phyloP scores from a whole-genome alignment of 2,797 vertebrate genomes.

The Phrynocephalus vlangalii region DNA sequence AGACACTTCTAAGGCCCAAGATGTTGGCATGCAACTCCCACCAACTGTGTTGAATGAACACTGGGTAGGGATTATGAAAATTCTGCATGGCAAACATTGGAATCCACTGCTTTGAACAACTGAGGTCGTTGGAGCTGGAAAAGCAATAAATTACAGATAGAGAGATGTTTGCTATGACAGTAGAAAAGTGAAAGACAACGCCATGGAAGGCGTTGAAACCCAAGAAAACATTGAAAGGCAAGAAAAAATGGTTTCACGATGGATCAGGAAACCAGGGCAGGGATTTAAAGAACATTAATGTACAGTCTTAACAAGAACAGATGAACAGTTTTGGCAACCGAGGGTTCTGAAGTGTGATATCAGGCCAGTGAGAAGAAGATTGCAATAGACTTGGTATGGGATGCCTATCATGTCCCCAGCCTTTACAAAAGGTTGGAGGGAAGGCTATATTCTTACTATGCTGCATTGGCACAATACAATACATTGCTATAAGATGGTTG shows the following conservation, averaged over 20 bases:
- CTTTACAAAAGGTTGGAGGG: not conserved
- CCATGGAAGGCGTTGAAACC: not conserved
- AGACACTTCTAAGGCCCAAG: not conserved
- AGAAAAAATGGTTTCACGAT: not conserved
- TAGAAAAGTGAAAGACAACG: not conserved
- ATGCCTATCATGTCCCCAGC: not conserved
- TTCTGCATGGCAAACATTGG: not conserved
- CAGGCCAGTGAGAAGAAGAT: not conserved
- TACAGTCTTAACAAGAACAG: not conserved
- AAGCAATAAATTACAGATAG: not conserved
- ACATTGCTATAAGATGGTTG: too few species aligned
- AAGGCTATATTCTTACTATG: not conserved
- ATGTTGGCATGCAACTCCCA: not conserved
- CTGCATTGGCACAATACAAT: too few species aligned
- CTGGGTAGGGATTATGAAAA: not conserved
- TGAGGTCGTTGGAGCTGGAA: not conserved
- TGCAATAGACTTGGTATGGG: too few species aligned
- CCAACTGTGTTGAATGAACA: not conserved
- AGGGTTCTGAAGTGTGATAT: not conserved
- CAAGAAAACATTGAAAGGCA: not conserved
- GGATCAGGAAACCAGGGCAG: not conserved
- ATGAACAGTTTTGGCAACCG: not conserved
- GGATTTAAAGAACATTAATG: not conserved
- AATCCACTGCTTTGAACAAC: not conserved
- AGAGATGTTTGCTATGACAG: not conserved